Evolutionary conservation across 2,797 vertebrate species (phyloP).

Genomic region (Apogon talboti): DNA sequence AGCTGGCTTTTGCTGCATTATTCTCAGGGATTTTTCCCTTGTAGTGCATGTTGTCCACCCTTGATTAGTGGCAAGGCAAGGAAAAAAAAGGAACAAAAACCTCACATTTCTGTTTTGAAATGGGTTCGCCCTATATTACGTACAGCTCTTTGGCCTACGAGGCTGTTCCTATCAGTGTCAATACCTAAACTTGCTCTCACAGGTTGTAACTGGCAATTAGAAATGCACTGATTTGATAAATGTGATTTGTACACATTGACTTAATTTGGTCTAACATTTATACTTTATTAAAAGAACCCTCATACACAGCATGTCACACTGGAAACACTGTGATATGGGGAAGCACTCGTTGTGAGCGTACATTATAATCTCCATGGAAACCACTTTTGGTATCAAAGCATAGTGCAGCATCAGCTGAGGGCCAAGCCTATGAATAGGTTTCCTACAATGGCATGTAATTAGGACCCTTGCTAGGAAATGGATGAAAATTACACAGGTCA

Average conservation of each 20-base stretch:
- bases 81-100: conserved; percentile 57
- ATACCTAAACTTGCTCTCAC: conserved; percentile 46
- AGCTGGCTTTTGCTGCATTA: conserved; percentile 77
- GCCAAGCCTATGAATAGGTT: conserved; percentile 75
- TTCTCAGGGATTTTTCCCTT: conserved; percentile 72
- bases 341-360: conserved; percentile 80
- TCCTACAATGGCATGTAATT: conserved; percentile 83
- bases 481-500: conserved; percentile 68
- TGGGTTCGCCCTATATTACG: conserved; percentile 68
- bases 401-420: conserved; percentile 75
- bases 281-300: conserved; percentile 19
- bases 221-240: conserved; percentile 7
- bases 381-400: conserved; percentile 83
- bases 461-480: conserved; percentile 74
- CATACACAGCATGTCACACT: conserved; percentile 37
- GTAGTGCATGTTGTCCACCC: conserved; percentile 54
- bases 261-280: background rate
- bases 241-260: conserved; percentile 5
- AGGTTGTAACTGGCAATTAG: conserved; percentile 25
- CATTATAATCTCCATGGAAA: conserved; percentile 91
- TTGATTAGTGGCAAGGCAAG: conserved; percentile 63
- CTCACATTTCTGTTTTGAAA: conserved; percentile 60
- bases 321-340: conserved; percentile 69
- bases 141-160: conserved; percentile 59
- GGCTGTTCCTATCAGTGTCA: conserved; percentile 56